Evolutionary conservation across 2,888 invertebrate genomes (phyloP), one percentile per base, ranked within the genome.

Genomic region (Tethea ocularis): DNA sequence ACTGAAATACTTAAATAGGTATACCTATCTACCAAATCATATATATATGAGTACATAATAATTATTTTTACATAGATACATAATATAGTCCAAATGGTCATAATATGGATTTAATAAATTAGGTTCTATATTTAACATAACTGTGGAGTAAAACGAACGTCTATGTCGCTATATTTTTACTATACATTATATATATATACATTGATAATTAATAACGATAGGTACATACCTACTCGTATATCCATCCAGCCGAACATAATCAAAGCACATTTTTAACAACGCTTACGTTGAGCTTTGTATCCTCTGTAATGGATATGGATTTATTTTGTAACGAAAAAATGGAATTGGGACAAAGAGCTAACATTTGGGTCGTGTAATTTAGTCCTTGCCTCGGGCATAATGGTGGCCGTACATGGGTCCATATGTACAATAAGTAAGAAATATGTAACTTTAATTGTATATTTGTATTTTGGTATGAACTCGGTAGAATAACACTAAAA

Each of bases 321-420:
- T 67, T 71, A 67, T 66, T 68, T 74, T 63, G 41, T 41, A 69
- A 69, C 67, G 61, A 57, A 66, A 65, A 72, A 63, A 69, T 70
- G 64, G 64, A 70, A 72, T 72, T 67, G 67, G 75, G 68, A 74
- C 73, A 74, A 75, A 74, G 72, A 69, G 69, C 68, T 63, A 63
- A 64, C 63, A 74, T 69, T 65, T 71, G 69, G 73, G 71, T 63
- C 68, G 68, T 70, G 74, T 75, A 79, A 78, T 80, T 77, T 77
- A 69, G 74, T 58, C 58, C 69, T 66, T 60, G 73, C 79, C 72
- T 53, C 67, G 56, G 75, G 79, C 76, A 57, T 62, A 57, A 62
- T 56, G 63, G 64, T 38, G 38, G 51, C 54, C 53, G 46, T 60
- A 65, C 62, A 62, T 61, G 58, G 33, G 58, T 65, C 61, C 63